These are phyloP conservation scores for Tanypteryx hageni DNA, from an alignment of 2,888 invertebrate species.

Conservation along the genomic window DNA sequence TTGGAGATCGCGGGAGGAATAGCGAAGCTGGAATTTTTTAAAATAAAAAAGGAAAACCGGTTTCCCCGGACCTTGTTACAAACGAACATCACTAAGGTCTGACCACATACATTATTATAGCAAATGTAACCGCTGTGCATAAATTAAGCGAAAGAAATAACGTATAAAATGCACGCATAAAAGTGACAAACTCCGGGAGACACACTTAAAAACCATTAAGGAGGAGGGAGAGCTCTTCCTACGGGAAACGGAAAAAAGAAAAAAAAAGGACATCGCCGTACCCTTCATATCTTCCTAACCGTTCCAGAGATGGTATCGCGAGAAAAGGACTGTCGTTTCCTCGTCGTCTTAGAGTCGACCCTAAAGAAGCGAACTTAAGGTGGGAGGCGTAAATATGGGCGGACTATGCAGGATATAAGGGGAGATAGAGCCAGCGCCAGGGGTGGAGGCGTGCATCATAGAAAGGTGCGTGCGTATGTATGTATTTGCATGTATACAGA, in stretches of 20 bases:
- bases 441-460: no score
- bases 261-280: neutral
- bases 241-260: neutral
- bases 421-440: neutral
- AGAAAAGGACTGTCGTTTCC: neutral
- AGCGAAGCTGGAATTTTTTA: slow-evolving; percentile 21
- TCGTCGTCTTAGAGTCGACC: neutral
- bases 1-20: neutral
- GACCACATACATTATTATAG: slow-evolving; percentile 30
- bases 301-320: slow-evolving; percentile 15
- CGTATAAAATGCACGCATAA: neutral
- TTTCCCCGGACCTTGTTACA: neutral
- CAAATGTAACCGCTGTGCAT: neutral
- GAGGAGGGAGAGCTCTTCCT: neutral
- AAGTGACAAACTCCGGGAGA: neutral
- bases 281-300: slow-evolving; percentile 12
- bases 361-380: neutral
- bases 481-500: no score
- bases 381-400: neutral
- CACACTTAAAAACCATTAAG: slow-evolving; percentile 17
- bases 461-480: no score
- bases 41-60: slow-evolving; percentile 29
- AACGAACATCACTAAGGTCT: slow-evolving; percentile 3
- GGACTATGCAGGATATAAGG: neutral
- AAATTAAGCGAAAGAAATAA: neutral